A percentile compares a stretch with the other conserved stretches of the same genome.
Evolutionary conservation across 2,888 invertebrate genomes (phyloP).

Genomic region (Schrankia costaestrigalis): DNA sequence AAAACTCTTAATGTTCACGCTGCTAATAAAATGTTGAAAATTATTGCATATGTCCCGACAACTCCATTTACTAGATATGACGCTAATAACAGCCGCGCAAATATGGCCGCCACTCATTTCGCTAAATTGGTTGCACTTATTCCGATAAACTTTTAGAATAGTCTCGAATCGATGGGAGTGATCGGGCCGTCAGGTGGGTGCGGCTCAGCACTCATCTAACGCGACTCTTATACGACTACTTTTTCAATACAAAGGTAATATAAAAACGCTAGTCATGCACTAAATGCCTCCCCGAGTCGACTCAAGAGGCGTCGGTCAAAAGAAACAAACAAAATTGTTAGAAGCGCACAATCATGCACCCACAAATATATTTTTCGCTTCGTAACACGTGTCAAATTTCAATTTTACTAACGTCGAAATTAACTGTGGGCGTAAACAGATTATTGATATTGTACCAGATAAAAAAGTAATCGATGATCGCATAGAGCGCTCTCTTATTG

Average conservation of each 20-base stretch:
- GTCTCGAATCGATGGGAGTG: constrained; percentile 40
- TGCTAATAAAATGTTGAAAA: constrained; percentile 46
- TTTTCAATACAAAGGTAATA: constrained; percentile 77
- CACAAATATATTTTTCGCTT: constrained; percentile 76
- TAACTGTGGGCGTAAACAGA: constrained; percentile 80
- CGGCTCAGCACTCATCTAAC: constrained; percentile 16
- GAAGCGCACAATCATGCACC: constrained; percentile 75
- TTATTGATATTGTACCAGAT: constrained; percentile 77
- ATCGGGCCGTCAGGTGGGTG: constrained; percentile 57
- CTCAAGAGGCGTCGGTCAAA: constrained; percentile 63
- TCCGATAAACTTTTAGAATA: constrained; percentile 47
- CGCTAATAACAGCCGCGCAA: constrained; percentile 47
- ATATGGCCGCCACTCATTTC: constrained; percentile 35
- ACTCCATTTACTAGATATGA: constrained; percentile 55
- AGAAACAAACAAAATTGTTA: constrained; percentile 73
- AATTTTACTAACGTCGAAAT: constrained; percentile 77
- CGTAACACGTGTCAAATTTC: constrained; percentile 79
- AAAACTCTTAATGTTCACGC: constrained; percentile 40
- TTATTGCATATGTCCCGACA: constrained; percentile 43
- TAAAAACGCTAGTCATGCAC: constrained; percentile 73
- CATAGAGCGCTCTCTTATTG: constrained; percentile 58
- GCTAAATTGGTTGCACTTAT: constrained; percentile 66
- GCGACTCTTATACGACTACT: constrained; percentile 38
- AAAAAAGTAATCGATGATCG: constrained; percentile 81
- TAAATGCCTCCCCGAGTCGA: constrained; percentile 63